A percentile compares a stretch with the other conserved stretches of the same genome.
Conservation (phyloP, 2,888 invertebrate genomes). For the Sclerodermus sp. region DNA sequence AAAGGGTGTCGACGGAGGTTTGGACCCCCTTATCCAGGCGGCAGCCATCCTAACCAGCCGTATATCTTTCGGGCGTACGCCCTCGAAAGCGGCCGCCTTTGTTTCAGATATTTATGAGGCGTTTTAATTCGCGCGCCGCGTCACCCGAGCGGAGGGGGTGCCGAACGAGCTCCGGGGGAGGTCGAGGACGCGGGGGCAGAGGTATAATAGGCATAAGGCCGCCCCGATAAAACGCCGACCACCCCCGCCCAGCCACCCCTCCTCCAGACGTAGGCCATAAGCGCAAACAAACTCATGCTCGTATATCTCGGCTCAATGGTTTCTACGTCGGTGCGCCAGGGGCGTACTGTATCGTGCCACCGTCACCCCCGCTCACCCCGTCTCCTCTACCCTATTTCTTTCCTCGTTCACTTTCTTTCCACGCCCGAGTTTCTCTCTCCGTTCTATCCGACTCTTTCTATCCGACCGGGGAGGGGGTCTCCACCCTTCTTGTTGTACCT, state of each 20-base stretch:
- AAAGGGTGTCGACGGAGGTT: slow-evolving; percentile 16
- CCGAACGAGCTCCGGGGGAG: slow-evolving; percentile 34
- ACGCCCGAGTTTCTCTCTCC: too few species aligned
- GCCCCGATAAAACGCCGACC: slow-evolving; percentile 48
- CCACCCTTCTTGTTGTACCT: too few species aligned
- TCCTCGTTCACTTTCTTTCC: background rate
- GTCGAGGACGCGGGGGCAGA: slow-evolving; percentile 29
- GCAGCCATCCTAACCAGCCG: slow-evolving; percentile 47
- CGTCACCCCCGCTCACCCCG: slow-evolving; percentile 3
- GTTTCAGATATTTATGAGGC: slow-evolving; percentile 59
- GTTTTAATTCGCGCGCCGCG: slow-evolving; percentile 57
- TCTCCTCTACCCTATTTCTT: slow-evolving; percentile 1
- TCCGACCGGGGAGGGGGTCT: too few species aligned
- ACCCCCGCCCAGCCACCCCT: slow-evolving; percentile 21
- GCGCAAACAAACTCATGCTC: slow-evolving; percentile 60
- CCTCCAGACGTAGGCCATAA: slow-evolving; percentile 41
- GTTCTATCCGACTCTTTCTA: too few species aligned
- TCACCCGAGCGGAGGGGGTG: slow-evolving; percentile 42
- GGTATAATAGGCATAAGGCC: slow-evolving; percentile 54
- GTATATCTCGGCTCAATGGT: slow-evolving; percentile 61
- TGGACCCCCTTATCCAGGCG: slow-evolving; percentile 26
- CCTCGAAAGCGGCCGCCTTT: slow-evolving; percentile 56
- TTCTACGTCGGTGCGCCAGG: slow-evolving; percentile 32
- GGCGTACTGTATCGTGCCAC: slow-evolving; percentile 27
- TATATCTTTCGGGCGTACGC: slow-evolving; percentile 55